Conservation (phyloP, 2,113 vertebrate genomes). For the Laterallus jamaicensis region DNA sequence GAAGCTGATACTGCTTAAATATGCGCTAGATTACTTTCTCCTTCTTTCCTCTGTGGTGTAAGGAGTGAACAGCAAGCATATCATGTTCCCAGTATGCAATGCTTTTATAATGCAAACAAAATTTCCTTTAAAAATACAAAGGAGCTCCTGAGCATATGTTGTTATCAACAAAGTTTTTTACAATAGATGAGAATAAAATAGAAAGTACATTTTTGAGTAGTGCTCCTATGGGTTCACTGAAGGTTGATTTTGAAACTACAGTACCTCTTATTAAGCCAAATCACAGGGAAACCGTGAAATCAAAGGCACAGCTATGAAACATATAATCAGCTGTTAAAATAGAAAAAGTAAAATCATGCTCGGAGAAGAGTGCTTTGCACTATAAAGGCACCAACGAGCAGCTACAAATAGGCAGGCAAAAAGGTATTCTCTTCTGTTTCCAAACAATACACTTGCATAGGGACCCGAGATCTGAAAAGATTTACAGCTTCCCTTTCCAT, state of each 20-base stretch:
- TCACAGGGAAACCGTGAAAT: neutral
- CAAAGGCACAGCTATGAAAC: neutral
- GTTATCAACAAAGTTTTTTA: neutral
- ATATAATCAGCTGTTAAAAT: neutral
- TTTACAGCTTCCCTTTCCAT: neutral
- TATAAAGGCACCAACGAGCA: neutral
- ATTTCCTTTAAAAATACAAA: neutral
- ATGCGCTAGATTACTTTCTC: neutral
- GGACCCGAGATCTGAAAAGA: neutral
- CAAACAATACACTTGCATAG: neutral
- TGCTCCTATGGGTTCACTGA: neutral
- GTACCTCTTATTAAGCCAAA: neutral
- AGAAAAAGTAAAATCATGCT: neutral
- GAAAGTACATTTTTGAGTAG: neutral
- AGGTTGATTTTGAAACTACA: neutral
- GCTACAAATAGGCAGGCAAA: neutral
- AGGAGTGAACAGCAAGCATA: neutral
- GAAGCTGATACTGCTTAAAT: constrained; percentile 4
- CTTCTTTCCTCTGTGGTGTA: neutral
- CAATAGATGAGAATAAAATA: neutral
- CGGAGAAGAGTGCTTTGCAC: neutral
- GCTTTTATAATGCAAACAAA: neutral
- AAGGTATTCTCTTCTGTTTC: neutral
- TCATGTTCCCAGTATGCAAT: neutral
- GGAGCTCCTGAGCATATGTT: neutral